Percentiles rank a stretch among this genome's conserved stretches.
These are phyloP conservation scores for Eilema sororculum DNA, from an alignment of 2,888 invertebrate species.

Conservation along the genomic window DNA sequence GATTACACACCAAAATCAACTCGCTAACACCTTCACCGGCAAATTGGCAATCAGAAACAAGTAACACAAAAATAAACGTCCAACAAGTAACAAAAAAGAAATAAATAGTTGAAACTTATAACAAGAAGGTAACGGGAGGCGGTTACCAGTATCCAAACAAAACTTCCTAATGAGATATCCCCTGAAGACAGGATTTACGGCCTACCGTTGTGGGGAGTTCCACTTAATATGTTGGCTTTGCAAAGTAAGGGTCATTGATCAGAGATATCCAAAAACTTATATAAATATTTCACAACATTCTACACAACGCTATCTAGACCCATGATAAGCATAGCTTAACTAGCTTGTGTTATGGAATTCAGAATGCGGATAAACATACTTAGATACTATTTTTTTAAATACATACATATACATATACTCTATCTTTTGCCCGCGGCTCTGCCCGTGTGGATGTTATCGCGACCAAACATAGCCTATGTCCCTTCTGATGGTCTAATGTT, in stretches of 20 bases:
- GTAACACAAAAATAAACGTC: conserved; percentile 30
- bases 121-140: conserved; percentile 67
- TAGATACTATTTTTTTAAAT: no score
- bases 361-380: no score
- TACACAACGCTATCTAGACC: no score
- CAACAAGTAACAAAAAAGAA: conserved; percentile 43
- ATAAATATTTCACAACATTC: no score
- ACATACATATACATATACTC: no score
- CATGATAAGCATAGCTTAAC: no score
- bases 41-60: conserved; percentile 11
- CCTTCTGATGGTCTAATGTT: no score
- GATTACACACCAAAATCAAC: background rate
- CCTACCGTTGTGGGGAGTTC: conserved; percentile 65
- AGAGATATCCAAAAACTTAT: background rate
- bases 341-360: no score
- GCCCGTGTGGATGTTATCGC: no score
- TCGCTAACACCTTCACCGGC: background rate
- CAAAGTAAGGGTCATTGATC: conserved; percentile 17
- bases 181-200: conserved; percentile 68
- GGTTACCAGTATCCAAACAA: conserved; percentile 59
- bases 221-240: conserved; percentile 34
- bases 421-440: no score
- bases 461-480: no score
- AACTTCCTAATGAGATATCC: conserved; percentile 81
- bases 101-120: conserved; percentile 70